phyloP scores from a whole-genome alignment of 2,888 invertebrate genomes.

The Heliconius aoede region DNA sequence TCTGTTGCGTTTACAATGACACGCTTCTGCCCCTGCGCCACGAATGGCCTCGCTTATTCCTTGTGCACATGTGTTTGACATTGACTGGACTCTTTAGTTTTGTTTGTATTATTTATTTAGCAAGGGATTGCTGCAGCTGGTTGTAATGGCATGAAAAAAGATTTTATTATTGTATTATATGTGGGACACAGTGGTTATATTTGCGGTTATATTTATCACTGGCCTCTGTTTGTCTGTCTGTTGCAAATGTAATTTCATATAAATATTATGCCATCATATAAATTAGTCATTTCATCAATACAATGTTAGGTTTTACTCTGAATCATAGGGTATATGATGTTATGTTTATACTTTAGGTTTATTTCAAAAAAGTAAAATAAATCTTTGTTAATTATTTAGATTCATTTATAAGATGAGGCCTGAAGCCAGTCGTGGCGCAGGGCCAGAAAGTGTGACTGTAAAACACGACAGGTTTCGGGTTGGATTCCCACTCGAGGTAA shows the following conservation, averaged over 20 bases:
- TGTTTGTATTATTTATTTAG: slow-evolving; percentile 36
- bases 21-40: too few species aligned
- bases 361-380: not conserved
- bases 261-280: not conserved
- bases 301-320: not conserved
- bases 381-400: not conserved
- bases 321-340: not conserved
- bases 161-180: slow-evolving; percentile 24
- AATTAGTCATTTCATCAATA: slow-evolving; percentile 4
- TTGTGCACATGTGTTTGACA: slow-evolving; percentile 51
- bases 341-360: not conserved
- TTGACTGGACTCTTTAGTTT: slow-evolving; percentile 46
- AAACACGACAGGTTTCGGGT: too few species aligned
- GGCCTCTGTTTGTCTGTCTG: not conserved
- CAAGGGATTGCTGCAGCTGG: slow-evolving; percentile 29
- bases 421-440: too few species aligned
- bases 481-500: too few species aligned
- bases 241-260: not conserved
- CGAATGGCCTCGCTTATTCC: slow-evolving; percentile 1
- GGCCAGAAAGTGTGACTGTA: too few species aligned
- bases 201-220: slow-evolving; percentile 10
- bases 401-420: too few species aligned
- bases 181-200: not conserved
- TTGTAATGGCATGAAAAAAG: slow-evolving; percentile 31
- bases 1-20: too few species aligned